phyloP scores from a whole-genome alignment of 2,113 vertebrate species.

The Eulemur rufifrons region DNA sequence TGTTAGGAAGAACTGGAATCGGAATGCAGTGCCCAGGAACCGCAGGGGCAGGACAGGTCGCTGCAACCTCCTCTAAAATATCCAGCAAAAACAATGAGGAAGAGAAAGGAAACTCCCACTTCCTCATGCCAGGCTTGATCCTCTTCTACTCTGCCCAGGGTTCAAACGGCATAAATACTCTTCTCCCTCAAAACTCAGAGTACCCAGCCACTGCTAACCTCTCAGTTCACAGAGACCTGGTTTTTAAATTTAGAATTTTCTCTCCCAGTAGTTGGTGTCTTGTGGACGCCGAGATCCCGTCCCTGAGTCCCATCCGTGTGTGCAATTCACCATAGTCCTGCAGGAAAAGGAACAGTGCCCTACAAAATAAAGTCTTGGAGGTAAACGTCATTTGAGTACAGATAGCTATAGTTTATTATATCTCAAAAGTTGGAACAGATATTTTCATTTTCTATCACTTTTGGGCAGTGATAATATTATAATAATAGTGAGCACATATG shows the following conservation, averaged over 20 bases:
- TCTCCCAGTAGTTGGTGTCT: neutral
- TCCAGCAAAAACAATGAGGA: neutral
- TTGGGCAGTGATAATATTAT: neutral
- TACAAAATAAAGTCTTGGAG: neutral
- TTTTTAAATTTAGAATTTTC: neutral
- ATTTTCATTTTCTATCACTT: neutral
- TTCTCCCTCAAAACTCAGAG: neutral
- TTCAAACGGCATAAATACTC: neutral
- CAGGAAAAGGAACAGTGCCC: neutral
- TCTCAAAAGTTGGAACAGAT: neutral
- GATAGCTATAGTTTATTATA: neutral
- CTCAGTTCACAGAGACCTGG: neutral
- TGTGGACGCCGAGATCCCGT: neutral
- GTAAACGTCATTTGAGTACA: neutral
- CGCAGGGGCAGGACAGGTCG: neutral
- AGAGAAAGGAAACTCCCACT: neutral
- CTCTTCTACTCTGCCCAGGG: neutral
- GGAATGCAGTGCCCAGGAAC: neutral
- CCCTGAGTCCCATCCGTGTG: neutral
- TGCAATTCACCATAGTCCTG: neutral
- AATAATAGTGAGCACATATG: neutral
- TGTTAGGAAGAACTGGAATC: neutral
- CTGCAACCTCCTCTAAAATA: neutral
- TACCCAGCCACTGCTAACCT: neutral
- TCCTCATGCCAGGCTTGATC: neutral